These are phyloP conservation scores for Sphenodon punctatus DNA, from an alignment of 2,797 vertebrate genomes.

Conservation along the genomic window DNA sequence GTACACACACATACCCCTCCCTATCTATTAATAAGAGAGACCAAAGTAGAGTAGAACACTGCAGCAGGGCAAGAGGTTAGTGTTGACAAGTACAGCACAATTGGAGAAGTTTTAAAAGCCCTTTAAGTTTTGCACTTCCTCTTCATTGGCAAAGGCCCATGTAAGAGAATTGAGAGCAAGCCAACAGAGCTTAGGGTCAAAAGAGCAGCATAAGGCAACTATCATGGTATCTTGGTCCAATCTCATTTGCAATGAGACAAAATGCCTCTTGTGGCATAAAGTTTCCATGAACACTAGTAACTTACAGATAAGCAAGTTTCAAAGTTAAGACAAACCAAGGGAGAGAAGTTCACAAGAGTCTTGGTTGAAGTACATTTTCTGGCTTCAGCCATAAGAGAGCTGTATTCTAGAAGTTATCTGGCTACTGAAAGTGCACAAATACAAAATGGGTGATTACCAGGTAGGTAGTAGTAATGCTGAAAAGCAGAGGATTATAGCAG, in stretches of 20 bases:
- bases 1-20: too few relatives aligned
- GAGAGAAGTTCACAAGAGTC: neutral
- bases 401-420: neutral
- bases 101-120: neutral
- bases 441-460: too few relatives aligned
- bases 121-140: neutral
- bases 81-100: neutral
- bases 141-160: neutral
- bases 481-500: too few relatives aligned
- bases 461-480: too few relatives aligned
- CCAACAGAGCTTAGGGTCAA: neutral
- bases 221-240: too few relatives aligned
- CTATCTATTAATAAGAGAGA: too few relatives aligned
- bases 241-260: neutral
- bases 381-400: neutral
- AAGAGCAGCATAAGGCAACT: neutral
- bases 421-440: too few relatives aligned
- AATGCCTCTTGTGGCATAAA: neutral
- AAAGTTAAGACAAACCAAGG: neutral
- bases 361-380: neutral
- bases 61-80: neutral
- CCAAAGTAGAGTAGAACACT: too few relatives aligned
- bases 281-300: slow-evolving; percentile 8
- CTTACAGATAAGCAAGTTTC: neutral
- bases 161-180: neutral